Evolutionary conservation across 2,888 invertebrate genomes (phyloP).

Genomic region (Cantharis rustica): DNA sequence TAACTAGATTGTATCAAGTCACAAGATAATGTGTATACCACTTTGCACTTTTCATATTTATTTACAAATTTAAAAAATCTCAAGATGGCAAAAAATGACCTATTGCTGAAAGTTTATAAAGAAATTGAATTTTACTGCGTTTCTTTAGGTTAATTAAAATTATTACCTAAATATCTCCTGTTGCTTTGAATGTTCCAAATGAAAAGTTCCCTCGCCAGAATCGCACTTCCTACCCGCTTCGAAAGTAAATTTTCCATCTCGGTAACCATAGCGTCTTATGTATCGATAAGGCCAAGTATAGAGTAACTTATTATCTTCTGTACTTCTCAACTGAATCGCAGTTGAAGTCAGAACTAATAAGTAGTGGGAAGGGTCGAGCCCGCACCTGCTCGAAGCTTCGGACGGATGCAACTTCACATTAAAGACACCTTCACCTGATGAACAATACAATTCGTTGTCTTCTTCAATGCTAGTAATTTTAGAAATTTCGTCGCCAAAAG

Average conservation of each 20-base stretch:
- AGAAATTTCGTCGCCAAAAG: constrained; percentile 72
- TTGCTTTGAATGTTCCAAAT: constrained; percentile 79
- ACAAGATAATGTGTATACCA: too few species aligned
- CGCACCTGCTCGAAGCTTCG: constrained; percentile 78
- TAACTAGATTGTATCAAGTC: too few species aligned
- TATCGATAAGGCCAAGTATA: constrained; percentile 86
- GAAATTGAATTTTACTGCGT: too few species aligned
- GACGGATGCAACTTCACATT: constrained; percentile 75
- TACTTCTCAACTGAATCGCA: constrained; percentile 74
- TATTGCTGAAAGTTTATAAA: too few species aligned
- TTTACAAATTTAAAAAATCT: too few species aligned
- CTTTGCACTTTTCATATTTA: too few species aligned
- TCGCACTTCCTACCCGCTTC: constrained; percentile 87
- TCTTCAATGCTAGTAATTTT: constrained; percentile 70
- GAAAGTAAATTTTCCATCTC: constrained; percentile 84
- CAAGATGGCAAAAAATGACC: too few species aligned
- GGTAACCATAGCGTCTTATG: constrained; percentile 83
- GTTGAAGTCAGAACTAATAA: constrained; percentile 75
- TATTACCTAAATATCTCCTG: constrained; percentile 70
- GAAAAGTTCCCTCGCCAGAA: constrained; percentile 83
- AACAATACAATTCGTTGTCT: constrained; percentile 87
- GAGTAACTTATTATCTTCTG: constrained; percentile 66
- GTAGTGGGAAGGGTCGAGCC: constrained; percentile 70
- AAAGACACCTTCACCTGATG: constrained; percentile 82
- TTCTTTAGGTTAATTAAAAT: too few species aligned